Base-by-base conservation (phyloP, 2,888 invertebrate genomes). In the Molorchus minor region DNA sequence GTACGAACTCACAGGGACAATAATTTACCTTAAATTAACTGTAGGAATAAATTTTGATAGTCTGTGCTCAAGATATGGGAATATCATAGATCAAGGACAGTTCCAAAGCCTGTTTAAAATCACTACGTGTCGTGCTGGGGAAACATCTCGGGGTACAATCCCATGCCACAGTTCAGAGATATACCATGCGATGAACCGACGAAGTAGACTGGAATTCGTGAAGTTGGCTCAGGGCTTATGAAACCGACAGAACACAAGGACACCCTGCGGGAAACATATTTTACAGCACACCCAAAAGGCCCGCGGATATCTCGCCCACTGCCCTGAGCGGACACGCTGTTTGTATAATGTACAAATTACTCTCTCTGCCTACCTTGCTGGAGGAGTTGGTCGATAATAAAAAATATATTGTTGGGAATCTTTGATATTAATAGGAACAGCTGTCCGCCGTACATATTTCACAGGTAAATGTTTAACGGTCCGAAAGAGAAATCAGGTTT, bases 241-340 rank as follows among this genome's bases (percentile, higher is more conserved):
- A 71, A 67, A 59, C 76, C 76, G 74, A 75, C 75, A 73, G 71
- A 74, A 75, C 73, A 76, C 75, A 74, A 76, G 74, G 73, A 75
- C 74, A 70, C 72, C 75, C 75, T 71, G 62, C 68, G 76, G 77
- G 71, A 71, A 74, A 72, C 76, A 79, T 78, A 78, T 78, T 78
- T 79, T 77, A 78, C 75, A 76, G 74, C 76, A 69, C 77, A 74
- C 76, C 77, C 76, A 77, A 71, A 66, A 65, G 57, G 72, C 73
- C 72, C 65, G 59, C 53, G 68, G 75, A 67, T 69, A 73, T 74
- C 77, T 75, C 77, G 76, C 76, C 76, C 76, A 76, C 75, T 70
- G 76, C 78, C 75, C 69, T 62, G 64, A 71, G 78, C 75, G 71
- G 75, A 76, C 78, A 78, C 79, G 78, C 75, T 75, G 75, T 77